Base-by-base conservation (phyloP, 1,140 invertebrate species). In the Mylabris phalerata region DNA sequence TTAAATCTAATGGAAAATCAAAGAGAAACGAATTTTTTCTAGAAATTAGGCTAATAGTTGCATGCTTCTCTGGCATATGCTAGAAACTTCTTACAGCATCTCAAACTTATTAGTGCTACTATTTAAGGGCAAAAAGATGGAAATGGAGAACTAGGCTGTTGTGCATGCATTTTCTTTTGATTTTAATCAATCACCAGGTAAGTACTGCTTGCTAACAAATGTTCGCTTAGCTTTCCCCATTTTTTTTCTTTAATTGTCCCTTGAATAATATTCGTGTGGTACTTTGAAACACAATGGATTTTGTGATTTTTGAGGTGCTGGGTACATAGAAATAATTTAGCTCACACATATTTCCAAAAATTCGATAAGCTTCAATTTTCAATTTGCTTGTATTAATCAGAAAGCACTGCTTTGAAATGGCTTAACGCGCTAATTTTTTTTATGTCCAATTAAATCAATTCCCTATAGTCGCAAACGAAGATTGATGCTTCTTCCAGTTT, bases 291-390 rank as follows among this genome's bases (percentile, higher is more conserved):
- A 59, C 43, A 56, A 41, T n/a, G 7, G 49, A 27, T 59, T 56
- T 50, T 61, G 59, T 54, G 57, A 40, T 46, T 51, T 32, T 57
- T 62, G 50, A 50, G 59, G 63, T 64, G 63, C 63, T 64, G 63
- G 60, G 59, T 64, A 64, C 63, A 64, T 64, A 61, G 56, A 61
- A 51, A 56, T 49, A 11, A 47, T 47, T 19, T 57, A 57, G 42
- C 43, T 60, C 51, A 55, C 57, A 52, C 32, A 32, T 32, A 32
- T 7, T 51, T 40, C 11, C 32, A 32, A 32, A 4, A 32, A 32
- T 5, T 32, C 7, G 32, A 32, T 32, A 32, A 32, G 32, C 32
- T 32, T 32, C 32, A 32, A 32, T 32, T 32, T 32, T 32, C 32
- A 32, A 32, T 46, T 38, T 55, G 52, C 44, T 55, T 55, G 39